Conservation (phyloP, 2,888 invertebrate genomes). For the Cotesia congregata region DNA sequence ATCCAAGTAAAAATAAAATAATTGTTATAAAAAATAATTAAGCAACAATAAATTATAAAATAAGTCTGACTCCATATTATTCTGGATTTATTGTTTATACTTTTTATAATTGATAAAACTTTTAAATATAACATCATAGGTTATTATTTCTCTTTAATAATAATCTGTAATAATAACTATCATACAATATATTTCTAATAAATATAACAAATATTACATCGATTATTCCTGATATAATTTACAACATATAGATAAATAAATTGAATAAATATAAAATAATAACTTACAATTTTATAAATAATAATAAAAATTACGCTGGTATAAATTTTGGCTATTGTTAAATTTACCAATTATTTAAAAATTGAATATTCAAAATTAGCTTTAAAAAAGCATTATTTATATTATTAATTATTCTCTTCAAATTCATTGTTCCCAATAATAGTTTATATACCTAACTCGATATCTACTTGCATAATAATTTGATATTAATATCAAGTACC, state of each 20-base stretch:
- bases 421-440: slow-evolving; percentile 1
- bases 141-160: slow-evolving; percentile 1
- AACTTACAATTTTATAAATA: neutral
- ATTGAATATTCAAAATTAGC: neutral
- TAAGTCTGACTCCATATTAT: neutral
- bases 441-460: neutral
- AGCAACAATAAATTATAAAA: neutral
- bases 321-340: neutral
- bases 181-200: slow-evolving; percentile 10
- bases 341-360: neutral
- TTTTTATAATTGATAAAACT: neutral
- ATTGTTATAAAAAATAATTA: neutral
- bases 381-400: neutral
- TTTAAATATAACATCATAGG: neutral
- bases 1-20: no score
- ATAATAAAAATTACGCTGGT: no score
- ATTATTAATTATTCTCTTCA: neutral
- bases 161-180: slow-evolving; percentile 9
- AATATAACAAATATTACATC: slow-evolving; percentile 1
- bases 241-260: neutral
- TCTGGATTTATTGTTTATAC: neutral
- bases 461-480: neutral
- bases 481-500: neutral
- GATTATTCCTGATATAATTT: neutral
- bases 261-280: neutral